Percentiles rank a stretch among this genome's conserved stretches.
Evolutionary conservation across 2,888 invertebrate species (phyloP).

Genomic region (Siphonodentalium dalli): DNA sequence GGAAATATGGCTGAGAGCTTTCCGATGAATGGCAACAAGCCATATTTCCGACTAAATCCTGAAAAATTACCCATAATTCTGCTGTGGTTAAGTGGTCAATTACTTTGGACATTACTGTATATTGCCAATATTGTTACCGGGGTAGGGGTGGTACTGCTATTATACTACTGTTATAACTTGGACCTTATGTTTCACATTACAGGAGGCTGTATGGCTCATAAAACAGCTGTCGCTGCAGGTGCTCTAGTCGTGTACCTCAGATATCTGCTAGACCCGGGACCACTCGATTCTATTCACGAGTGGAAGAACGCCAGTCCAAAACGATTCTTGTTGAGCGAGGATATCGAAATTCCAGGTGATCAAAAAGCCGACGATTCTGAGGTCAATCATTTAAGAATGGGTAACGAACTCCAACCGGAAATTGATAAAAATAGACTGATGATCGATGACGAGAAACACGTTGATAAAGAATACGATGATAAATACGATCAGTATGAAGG

Average conservation of each 20-base stretch:
- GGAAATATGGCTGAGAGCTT: no score
- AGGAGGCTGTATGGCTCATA: conserved; percentile 61
- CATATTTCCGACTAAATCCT: no score
- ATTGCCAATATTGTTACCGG: no score
- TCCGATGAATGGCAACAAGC: no score
- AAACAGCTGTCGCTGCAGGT: conserved; percentile 61
- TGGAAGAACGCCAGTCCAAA: conserved; percentile 9
- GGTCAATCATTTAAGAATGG: no score
- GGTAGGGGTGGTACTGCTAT: no score
- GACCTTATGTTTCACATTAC: no score
- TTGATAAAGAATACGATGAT: conserved; percentile 7
- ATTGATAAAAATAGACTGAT: not conserved
- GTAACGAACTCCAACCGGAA: not conserved
- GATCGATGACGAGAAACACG: not conserved
- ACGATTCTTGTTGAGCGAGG: conserved; percentile 5
- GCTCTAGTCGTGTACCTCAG: conserved; percentile 57
- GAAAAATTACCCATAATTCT: no score
- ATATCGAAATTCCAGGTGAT: not conserved
- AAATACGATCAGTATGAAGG: conserved; percentile 21
- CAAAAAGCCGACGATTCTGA: conserved; percentile 7
- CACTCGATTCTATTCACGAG: conserved; percentile 21
- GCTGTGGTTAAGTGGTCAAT: no score
- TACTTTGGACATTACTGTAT: no score
- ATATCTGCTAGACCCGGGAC: conserved; percentile 47
- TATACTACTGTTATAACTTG: no score